These are phyloP conservation scores for Micromys minutus DNA, from an alignment of 2,113 vertebrate genomes.

Conservation along the genomic window DNA sequence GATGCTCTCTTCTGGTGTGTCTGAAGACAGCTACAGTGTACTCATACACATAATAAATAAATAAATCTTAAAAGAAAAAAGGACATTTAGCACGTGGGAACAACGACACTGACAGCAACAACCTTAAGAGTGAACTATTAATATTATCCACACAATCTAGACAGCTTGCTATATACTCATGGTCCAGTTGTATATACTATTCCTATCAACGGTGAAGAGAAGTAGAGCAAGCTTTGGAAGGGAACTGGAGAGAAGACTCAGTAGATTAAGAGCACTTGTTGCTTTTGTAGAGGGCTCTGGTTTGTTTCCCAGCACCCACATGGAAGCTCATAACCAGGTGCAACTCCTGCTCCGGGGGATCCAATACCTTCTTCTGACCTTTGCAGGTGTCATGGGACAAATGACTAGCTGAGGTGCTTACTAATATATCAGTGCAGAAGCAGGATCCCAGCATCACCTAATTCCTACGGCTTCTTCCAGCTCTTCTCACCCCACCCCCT, in stretches of 20 bases:
- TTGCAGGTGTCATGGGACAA: not conserved
- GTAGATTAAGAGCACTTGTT: not conserved
- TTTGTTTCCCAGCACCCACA: not conserved
- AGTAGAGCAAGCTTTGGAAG: not conserved
- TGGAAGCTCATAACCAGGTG: not conserved
- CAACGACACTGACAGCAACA: not conserved
- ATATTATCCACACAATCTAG: not conserved
- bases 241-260: not conserved
- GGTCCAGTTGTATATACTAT: not conserved
- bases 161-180: not conserved
- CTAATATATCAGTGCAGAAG: not conserved
- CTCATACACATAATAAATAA: no score
- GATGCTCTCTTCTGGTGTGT: no score
- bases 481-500: not conserved
- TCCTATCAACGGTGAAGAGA: not conserved
- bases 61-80: no score
- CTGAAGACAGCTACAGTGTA: no score
- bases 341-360: not conserved
- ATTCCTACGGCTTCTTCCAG: not conserved
- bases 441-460: not conserved
- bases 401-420: not conserved
- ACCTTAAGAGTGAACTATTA: not conserved
- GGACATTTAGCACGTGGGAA: not conserved
- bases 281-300: not conserved
- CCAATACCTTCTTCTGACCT: not conserved